These are phyloP conservation scores for Eclectus roratus DNA, from an alignment of 2,113 vertebrate species.

Conservation along the genomic window DNA sequence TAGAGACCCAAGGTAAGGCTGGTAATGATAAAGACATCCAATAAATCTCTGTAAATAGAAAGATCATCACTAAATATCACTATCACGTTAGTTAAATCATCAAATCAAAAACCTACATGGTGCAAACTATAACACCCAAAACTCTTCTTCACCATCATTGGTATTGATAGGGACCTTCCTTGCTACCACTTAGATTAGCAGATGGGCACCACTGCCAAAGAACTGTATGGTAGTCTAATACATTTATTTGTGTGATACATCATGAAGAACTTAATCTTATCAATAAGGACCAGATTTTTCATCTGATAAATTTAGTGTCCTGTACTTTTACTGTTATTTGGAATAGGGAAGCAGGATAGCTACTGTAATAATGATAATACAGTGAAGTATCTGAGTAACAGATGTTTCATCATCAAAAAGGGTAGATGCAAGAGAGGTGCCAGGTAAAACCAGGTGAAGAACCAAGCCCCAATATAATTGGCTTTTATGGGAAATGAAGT, in stretches of 20 bases:
- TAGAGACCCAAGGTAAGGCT: background rate
- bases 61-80: background rate
- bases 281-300: background rate
- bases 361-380: background rate
- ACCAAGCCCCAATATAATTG: background rate
- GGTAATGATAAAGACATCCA: background rate
- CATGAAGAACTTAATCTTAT: background rate
- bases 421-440: background rate
- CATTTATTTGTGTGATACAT: background rate
- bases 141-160: background rate
- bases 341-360: background rate
- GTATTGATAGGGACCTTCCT: background rate
- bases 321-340: background rate
- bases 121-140: background rate
- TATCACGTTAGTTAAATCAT: background rate
- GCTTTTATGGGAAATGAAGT: slow-evolving; percentile 7
- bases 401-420: slow-evolving; percentile 27
- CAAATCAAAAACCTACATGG: background rate
- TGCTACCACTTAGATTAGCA: background rate
- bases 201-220: background rate
- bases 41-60: background rate
- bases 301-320: background rate
- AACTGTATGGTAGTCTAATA: background rate
- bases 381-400: slow-evolving; percentile 8
- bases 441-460: slow-evolving; percentile 40